These are phyloP conservation scores for Polydesmus complanatus DNA, from an alignment of 2,888 invertebrate species.

Conservation along the genomic window DNA sequence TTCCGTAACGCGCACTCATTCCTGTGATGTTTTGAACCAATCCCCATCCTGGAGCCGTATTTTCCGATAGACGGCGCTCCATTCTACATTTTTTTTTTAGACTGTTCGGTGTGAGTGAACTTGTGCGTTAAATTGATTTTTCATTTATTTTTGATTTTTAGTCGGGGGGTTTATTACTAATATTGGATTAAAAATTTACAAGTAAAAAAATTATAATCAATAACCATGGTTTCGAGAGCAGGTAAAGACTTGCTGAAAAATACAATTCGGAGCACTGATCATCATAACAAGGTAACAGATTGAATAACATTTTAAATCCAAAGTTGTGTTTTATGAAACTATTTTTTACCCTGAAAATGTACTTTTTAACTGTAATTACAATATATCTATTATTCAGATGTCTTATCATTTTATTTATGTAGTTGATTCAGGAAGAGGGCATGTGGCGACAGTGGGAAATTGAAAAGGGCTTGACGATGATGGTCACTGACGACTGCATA, in stretches of 20 bases:
- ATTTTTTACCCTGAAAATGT: not conserved
- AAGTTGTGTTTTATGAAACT: not conserved
- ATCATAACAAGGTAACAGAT: constrained; percentile 16
- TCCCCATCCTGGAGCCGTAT: too few species aligned
- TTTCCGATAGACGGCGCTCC: too few species aligned
- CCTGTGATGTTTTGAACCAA: too few species aligned
- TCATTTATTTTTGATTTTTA: too few species aligned
- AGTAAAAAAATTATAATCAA: too few species aligned
- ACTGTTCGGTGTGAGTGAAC: too few species aligned
- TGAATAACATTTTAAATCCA: not conserved
- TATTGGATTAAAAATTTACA: too few species aligned
- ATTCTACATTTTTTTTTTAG: too few species aligned
- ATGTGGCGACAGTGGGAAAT: constrained; percentile 20
- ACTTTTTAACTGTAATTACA: not conserved
- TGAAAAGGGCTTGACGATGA: constrained; percentile 18
- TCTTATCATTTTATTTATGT: constrained; percentile 4
- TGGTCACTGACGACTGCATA: constrained; percentile 19
- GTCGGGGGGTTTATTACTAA: too few species aligned
- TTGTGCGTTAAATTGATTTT: too few species aligned
- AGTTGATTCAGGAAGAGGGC: constrained; percentile 18
- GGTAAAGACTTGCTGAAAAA: constrained; percentile 16
- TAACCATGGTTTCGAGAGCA: constrained; percentile 16
- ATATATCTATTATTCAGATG: not conserved
- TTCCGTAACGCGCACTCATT: too few species aligned
- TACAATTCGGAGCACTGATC: constrained; percentile 16